Evolutionary conservation across 2,797 vertebrate species (phyloP), one percentile per base, ranked within the genome.

Genomic region (Apodemus agrarius): DNA sequence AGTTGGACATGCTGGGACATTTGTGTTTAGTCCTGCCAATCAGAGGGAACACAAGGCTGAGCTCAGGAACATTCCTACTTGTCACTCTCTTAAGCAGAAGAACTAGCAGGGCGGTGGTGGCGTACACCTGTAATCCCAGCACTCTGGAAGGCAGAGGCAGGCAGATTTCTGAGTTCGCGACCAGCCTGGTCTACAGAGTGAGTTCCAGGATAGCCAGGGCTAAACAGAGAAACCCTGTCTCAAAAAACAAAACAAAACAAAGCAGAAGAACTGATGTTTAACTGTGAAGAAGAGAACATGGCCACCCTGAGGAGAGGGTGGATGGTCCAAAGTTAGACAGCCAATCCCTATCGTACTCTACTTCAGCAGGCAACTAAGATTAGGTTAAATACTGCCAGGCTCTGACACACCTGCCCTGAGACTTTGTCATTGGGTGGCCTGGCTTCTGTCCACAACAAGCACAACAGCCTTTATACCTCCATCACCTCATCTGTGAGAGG

Each of bases 401-500:
- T 93, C 90, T 76, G 54, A 61, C 37, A 92, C 80, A 63, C 59
- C 69, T 72, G 43, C 82, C 29, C 69, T 80, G 10, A 65, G 52
- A 83, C 84, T 95, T 46, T 26, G 3, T 72, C 65, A 34, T 59
- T 46, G 7, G 37, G 40, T 78, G 10, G 67, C 81, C 34, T 85
- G 49, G 46, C 9, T 92, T 96, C 61, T 91, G 3, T 96, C 91
- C 83, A 61, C 31, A 46, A 92, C 34, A 95, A 89, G 43, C 24
- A 79, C 29, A 89, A 91, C 34, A 29, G 63, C 5, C 22, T 85
- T 88, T 80, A 10, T 86, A 93, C 74, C 22, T 96, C 84, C 49
- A 13, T 86, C 69, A 83, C 83, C 93, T 93, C 31, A 57, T 40
- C 46, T 96, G 26, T 85, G 81, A 94, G 90, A 93, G 26, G n/a